Base-by-base conservation (phyloP, 1,140 invertebrate genomes). In the Ganaspis sp. region DNA sequence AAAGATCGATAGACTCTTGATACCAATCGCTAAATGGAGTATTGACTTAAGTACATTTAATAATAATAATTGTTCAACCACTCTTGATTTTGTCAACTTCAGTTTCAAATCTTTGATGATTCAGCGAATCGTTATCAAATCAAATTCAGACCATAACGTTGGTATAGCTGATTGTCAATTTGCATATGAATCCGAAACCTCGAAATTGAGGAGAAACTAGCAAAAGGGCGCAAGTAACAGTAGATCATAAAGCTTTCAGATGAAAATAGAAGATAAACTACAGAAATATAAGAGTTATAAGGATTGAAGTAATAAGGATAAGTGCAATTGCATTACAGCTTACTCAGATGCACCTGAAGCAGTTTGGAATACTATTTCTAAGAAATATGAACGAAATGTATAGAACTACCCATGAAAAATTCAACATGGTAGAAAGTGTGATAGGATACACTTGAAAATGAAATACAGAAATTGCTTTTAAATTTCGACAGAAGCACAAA, bases 41-140 rank as follows among this genome's bases (percentile, higher is more conserved):
- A 49, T 49, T 49, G n/a, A 45, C 42, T 49, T 17, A 49, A 49
- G 17, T 49, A 17, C 45, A 49, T 8, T 49, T 49, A 49, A 49
- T 49, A 49, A 45, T 45, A n/a, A 15, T 49, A 17, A 49, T 49
- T 49, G n/a, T 17, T 49, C 45, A 49, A 45, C 42, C 26, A 23
- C 23, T 34, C 23, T 21, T 15, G 23, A 58, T 26, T n/a, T 64
- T 15, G 26, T 11, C 11, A 26, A 29, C 23, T 64, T 29, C 21
- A 64, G 29, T 26, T 64, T 34, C 15, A 29, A 64, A 29, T 26
- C 23, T 29, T 64, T 64, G 54, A 53, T 69, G 77, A 74, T 74
- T 70, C 74, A 15, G 71, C 70, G 72, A 76, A 21, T 71, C 74
- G 80, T 81, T 77, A 81, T 81, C 80, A 73, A 81, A 77, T 79